Evolutionary conservation across 1,140 invertebrate species (phyloP), one percentile per base, ranked within the genome.

Genomic region (Lethrus apterus): DNA sequence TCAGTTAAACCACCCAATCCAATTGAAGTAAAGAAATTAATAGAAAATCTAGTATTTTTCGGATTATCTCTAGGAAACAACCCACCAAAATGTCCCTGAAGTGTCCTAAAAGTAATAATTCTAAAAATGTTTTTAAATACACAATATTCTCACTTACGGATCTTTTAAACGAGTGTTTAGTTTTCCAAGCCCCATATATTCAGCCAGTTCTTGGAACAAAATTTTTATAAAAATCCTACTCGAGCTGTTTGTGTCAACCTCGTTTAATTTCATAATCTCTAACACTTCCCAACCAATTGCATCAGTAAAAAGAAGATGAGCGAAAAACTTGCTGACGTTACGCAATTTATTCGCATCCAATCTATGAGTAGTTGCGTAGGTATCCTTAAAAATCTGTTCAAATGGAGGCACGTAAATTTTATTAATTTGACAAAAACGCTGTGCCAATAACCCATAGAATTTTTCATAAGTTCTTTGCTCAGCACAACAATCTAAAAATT

Each of bases 11-110:
- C 94, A 44, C 95, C 96, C 13, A 99, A 73, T 56, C 95, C 96
- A 67, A 98, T 98, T 1, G 93, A 93, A 0, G 96, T 99, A 64
- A 99, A 99, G 69, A 98, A 99, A 63, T 99, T 99, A 33, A 99
- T 99, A 0, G 96, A 89, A 73, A 99, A 99, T 60, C 95, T 73
- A 0, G 94, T 98, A 66, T 99, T 94, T 61, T 89, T 84, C 0
- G 95, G 94, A 72, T 97, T 88, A 66, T 98, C 93, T 48, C 89
- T 75, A 0, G 96, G 96, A 70, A 99, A 93, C 8, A 99, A 64
- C 0, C 95, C 95, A 48, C 86, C 81, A 71, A 98, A 95, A 20
- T 86, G 87, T 31, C 77, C 71, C 59, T 89, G 80, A 18, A 98
- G 59, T 7, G 89, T 92, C 47, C 86, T 89, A 67, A 42, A 61